These are phyloP conservation scores for Sebastiscus tertius DNA, from an alignment of 2,797 vertebrate genomes.

Conservation along the genomic window DNA sequence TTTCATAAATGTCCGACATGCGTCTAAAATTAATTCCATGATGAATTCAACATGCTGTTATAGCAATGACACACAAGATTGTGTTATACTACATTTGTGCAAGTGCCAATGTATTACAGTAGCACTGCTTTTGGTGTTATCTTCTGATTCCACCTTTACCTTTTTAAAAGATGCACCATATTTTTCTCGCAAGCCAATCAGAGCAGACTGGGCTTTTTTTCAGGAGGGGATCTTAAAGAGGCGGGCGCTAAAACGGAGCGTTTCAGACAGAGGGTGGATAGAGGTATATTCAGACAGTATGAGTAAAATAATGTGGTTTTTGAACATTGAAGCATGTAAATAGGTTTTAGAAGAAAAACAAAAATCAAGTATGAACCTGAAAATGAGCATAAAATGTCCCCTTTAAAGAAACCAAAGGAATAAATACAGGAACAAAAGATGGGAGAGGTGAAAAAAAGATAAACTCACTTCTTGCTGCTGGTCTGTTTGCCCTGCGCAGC, in stretches of 20 bases:
- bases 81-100: not conserved
- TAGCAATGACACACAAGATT: not conserved
- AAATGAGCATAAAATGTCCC: not conserved
- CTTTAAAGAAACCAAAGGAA: not conserved
- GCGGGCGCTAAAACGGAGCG: too few relatives aligned
- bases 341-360: too few relatives aligned
- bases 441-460: not conserved
- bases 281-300: not conserved
- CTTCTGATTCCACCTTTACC: not conserved
- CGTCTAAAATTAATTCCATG: fast-evolving
- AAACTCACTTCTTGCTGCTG: constrained; percentile 96
- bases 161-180: too few relatives aligned
- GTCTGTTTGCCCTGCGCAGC: constrained; percentile 95
- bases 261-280: too few relatives aligned
- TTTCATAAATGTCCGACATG: not conserved
- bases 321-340: too few relatives aligned
- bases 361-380: too few relatives aligned
- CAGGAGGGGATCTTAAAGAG: too few relatives aligned
- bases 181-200: too few relatives aligned
- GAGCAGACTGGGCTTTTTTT: too few relatives aligned
- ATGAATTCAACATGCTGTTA: not conserved
- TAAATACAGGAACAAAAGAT: not conserved
- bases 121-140: not conserved
- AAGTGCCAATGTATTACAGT: not conserved
- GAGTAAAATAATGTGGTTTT: too few relatives aligned